Evolutionary conservation across 2,797 vertebrate species (phyloP).

Genomic region (Hozukius guyotensis): DNA sequence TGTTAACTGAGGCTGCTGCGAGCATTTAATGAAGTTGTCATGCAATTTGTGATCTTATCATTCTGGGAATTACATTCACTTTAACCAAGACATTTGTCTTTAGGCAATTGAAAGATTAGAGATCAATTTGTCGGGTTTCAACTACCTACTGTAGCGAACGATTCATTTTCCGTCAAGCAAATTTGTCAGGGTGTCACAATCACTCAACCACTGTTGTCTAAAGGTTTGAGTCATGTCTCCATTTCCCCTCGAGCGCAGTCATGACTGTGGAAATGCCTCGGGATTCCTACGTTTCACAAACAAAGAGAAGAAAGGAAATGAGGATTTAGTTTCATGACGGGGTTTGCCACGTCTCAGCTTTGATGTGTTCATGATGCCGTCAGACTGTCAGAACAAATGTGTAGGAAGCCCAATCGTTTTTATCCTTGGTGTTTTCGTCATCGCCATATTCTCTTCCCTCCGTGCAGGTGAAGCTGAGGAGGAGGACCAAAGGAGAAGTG

Average conservation of each 20-base stretch:
- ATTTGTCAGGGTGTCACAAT: not conserved
- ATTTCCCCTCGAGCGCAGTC: not conserved
- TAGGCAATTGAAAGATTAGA: not conserved
- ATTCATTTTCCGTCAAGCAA: not conserved
- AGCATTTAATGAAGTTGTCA: not conserved
- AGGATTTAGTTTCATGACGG: not conserved
- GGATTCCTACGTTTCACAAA: not conserved
- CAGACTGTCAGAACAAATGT: not conserved
- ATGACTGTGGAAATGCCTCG: not conserved
- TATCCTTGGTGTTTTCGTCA: not conserved
- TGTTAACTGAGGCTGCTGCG: not conserved
- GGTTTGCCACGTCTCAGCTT: not conserved
- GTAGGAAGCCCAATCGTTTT: not conserved
- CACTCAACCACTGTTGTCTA: not conserved
- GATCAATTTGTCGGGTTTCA: not conserved
- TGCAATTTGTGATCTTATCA: not conserved
- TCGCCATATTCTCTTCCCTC: not conserved
- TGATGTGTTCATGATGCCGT: not conserved
- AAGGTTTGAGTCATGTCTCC: not conserved
- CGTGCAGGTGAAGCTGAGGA: constrained; percentile 78
- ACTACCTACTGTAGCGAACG: not conserved
- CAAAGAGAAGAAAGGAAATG: not conserved
- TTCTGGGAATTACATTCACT: not conserved
- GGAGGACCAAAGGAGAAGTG: constrained; percentile 49
- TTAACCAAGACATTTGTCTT: too few relatives aligned